Base-by-base conservation (phyloP, 2,113 vertebrate species). In the Toxotes jaculatrix region DNA sequence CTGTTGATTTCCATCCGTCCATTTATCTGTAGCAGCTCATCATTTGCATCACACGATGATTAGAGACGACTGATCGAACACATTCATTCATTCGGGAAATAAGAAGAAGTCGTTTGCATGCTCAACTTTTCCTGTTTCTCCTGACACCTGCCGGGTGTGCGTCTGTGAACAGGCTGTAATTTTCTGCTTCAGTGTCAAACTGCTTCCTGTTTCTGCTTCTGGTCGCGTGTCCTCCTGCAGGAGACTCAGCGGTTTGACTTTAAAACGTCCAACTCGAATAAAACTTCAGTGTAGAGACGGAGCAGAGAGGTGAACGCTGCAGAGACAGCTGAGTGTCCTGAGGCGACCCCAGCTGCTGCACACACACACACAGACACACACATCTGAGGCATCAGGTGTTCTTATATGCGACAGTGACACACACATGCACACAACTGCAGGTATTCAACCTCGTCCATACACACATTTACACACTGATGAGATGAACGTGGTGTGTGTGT, bases 301-400 rank as follows among this genome's bases (percentile, higher is more conserved):
- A 53, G 38, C 38, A 40, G 38, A 40, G 38, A 8, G 38, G 38
- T 40, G 38, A 19, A 23, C 2, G 21, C 32, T 38, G 59, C 36
- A 55, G 59, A 51, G 53, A 64, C 36, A 10, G 34, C 40, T 14
- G 60, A 38, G 9, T 38, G 57, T 23, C 43, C 55, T 40, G 40
- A 80, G n/a, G 16, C 5, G 21, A 65, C 40, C 61, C 59, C 19
- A 45, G 45, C 66, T 57, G 36, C 49, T n/a, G 12, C 38, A 4
- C 60, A 57, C n/a, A 34, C 45, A 75, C 47, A 53, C n/a, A 70
- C 57, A 53, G 53, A 68, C 70, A 61, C 61, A 53, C 36, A 74
- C 42, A 64, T 40, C 38, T 8, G 5, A 7, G 42, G 42, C 11
- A 43, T 31, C 45, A 23, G 60, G 36, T 55, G 23, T 66, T 38